These are phyloP conservation scores for Falco punctatus DNA, from an alignment of 2,113 vertebrate genomes.

Conservation along the genomic window DNA sequence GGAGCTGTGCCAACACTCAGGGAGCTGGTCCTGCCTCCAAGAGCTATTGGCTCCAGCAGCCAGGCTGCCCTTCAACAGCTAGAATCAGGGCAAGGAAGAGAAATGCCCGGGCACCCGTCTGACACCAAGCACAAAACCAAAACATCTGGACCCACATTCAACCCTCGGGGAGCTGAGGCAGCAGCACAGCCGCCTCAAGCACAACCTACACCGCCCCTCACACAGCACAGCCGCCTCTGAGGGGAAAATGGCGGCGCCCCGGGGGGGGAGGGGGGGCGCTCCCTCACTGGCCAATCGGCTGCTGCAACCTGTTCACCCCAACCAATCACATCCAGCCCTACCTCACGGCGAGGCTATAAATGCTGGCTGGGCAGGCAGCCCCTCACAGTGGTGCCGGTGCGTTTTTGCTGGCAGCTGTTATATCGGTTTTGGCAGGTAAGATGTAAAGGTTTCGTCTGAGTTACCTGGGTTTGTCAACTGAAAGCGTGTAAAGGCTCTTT, in stretches of 20 bases:
- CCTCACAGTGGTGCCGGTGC: rapidly evolving
- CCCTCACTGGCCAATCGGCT: background rate
- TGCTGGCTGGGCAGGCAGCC: rapidly evolving
- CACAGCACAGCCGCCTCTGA: rapidly evolving
- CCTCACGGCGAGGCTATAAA: background rate
- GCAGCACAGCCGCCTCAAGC: rapidly evolving
- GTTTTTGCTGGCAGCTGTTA: rapidly evolving
- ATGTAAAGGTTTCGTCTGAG: rapidly evolving
- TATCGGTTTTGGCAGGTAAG: rapidly evolving
- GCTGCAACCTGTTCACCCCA: background rate
- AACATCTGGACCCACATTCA: rapidly evolving
- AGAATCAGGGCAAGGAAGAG: too few relatives aligned
- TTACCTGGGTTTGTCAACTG: rapidly evolving
- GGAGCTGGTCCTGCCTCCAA: background rate
- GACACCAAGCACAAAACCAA: rapidly evolving
- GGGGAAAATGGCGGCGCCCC: background rate
- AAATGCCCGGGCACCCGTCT: rapidly evolving
- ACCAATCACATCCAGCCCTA: background rate
- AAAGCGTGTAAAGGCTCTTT: rapidly evolving
- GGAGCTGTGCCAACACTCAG: background rate
- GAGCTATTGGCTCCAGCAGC: background rate
- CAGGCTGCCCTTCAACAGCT: background rate
- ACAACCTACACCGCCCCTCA: background rate
- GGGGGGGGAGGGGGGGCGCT: rapidly evolving
- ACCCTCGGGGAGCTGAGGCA: rapidly evolving